These are phyloP conservation scores for Stenopsyche tienmushanensis DNA, from an alignment of 1,140 invertebrate genomes.

Conservation along the genomic window DNA sequence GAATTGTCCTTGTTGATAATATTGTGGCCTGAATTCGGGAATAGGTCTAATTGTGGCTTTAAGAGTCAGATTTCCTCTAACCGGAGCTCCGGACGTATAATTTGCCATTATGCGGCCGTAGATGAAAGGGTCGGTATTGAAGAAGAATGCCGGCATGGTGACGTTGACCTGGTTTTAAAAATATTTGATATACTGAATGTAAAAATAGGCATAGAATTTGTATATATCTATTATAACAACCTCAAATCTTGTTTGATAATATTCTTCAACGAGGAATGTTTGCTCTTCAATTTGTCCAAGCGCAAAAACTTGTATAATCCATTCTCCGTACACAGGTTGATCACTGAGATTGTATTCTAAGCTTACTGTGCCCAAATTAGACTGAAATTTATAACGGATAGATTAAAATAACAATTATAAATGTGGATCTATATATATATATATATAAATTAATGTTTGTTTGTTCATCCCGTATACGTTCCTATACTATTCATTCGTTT, in stretches of 20 bases:
- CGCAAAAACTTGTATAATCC: constrained; percentile 86
- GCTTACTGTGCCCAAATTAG: constrained; percentile 88
- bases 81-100: constrained; percentile 85
- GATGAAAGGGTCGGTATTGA: constrained; percentile 80
- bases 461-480: too few species aligned
- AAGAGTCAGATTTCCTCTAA: constrained; percentile 82
- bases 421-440: too few species aligned
- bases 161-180: constrained; percentile 77
- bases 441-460: too few species aligned
- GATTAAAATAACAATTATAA: too few species aligned
- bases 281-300: constrained; percentile 85
- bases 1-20: constrained; percentile 47
- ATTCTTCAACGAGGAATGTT: constrained; percentile 88
- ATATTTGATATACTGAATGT: neutral
- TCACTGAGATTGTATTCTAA: constrained; percentile 87
- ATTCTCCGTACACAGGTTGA: constrained; percentile 89
- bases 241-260: constrained; percentile 89
- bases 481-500: too few species aligned
- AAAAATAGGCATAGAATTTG: neutral
- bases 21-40: constrained; percentile 57
- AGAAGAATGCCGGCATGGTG: constrained; percentile 91
- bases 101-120: constrained; percentile 88
- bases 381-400: too few species aligned
- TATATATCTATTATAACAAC: constrained; percentile 49
- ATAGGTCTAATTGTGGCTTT: constrained; percentile 74